phyloP scores from a whole-genome alignment of 2,113 vertebrate genomes.

The Arizona elegans region DNA sequence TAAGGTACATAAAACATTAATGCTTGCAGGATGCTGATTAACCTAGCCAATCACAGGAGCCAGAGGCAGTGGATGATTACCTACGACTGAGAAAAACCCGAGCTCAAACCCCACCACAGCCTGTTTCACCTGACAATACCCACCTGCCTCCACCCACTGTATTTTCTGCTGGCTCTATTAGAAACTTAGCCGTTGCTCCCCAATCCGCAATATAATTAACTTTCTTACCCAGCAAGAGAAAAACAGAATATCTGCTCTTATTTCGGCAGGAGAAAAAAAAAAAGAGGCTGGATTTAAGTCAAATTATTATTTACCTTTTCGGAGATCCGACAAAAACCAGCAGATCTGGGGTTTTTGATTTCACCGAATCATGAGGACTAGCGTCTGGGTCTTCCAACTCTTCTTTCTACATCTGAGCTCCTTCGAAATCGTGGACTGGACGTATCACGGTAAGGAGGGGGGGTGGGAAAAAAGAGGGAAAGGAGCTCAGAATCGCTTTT shows the following conservation, averaged over 20 bases:
- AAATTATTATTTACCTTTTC: constrained; percentile 38
- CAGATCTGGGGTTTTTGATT: rapidly evolving
- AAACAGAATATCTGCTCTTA: background rate
- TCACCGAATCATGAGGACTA: constrained; percentile 39
- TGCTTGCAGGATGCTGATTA: background rate
- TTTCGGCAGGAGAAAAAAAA: background rate
- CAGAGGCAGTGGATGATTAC: background rate
- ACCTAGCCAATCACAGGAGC: background rate
- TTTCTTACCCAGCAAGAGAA: background rate
- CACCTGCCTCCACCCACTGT: rapidly evolving
- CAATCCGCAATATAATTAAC: background rate
- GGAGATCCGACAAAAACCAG: constrained; percentile 16
- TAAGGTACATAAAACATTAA: background rate
- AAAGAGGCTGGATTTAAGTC: background rate
- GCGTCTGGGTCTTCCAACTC: background rate
- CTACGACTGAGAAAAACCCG: rapidly evolving
- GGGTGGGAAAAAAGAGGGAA: background rate
- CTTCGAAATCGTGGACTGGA: constrained; percentile 50
- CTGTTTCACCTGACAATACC: background rate
- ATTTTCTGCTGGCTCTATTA: background rate
- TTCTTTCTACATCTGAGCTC: constrained; percentile 26
- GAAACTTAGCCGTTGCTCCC: background rate
- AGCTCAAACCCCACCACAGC: rapidly evolving
- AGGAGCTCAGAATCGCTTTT: rapidly evolving
- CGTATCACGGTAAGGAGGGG: constrained; percentile 64